Conservation (phyloP, 2,113 vertebrate genomes). For the Haliaeetus leucogaster region DNA sequence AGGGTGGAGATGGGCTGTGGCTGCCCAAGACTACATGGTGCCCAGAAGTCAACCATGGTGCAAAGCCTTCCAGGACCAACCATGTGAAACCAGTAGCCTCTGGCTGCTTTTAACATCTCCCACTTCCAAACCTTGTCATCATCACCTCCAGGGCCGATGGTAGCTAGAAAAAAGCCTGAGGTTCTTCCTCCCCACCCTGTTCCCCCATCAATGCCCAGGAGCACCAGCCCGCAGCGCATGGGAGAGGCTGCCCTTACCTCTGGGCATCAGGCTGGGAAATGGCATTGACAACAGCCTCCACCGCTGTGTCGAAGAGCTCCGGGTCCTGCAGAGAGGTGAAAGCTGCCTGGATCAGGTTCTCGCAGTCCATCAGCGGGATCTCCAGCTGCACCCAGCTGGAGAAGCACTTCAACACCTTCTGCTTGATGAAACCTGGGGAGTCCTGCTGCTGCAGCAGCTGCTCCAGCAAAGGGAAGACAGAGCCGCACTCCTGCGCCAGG, state of each 20-base stretch:
- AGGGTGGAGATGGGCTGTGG: not conserved
- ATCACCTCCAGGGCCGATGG: fast-evolving
- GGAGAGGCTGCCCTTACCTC: constrained; percentile 78
- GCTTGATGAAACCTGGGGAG: constrained; percentile 92
- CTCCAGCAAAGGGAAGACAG: constrained; percentile 92
- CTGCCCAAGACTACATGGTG: not conserved
- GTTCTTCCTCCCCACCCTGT: constrained; percentile 2
- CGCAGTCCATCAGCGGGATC: constrained; percentile 91
- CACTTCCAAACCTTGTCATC: not conserved
- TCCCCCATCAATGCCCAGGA: not conserved
- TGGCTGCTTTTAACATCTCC: not conserved
- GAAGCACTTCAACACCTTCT: constrained; percentile 96
- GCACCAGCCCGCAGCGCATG: not conserved
- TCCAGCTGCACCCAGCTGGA: constrained; percentile 98
- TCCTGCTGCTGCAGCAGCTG: constrained; percentile 91
- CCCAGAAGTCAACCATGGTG: not conserved
- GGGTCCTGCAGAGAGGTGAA: constrained; percentile 91
- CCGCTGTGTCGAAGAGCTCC: constrained; percentile 94
- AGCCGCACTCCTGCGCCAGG: constrained; percentile 88
- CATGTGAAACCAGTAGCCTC: not conserved
- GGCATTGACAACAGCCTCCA: constrained; percentile 96
- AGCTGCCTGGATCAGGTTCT: constrained; percentile 91
- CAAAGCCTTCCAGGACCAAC: not conserved
- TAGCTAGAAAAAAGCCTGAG: not conserved
- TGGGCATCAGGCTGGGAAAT: constrained; percentile 98